A percentile compares a stretch with the other conserved stretches of the same genome.
These are phyloP conservation scores for Synergus laeviventris DNA, from an alignment of 2,888 invertebrate species.

Conservation along the genomic window DNA sequence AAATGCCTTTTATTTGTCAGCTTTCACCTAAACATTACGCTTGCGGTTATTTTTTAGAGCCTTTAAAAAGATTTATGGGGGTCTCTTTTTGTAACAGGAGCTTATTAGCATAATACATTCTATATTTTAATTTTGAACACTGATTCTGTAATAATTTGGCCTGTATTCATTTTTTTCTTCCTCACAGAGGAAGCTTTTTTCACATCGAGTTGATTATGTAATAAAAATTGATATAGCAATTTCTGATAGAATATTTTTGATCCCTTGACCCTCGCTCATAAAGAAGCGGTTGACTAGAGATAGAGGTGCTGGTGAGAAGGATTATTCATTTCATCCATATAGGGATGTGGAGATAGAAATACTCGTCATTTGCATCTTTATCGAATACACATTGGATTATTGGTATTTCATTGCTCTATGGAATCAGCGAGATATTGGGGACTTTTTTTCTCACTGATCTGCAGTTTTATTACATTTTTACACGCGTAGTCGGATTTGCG, in stretches of 20 bases:
- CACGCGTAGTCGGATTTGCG: slow-evolving; percentile 13
- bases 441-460: slow-evolving; percentile 3
- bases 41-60: background rate
- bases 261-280: background rate
- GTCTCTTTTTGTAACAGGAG: background rate
- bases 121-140: too few species aligned
- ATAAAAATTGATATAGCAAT: background rate
- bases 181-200: too few species aligned
- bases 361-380: slow-evolving; percentile 61
- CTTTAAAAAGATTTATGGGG: background rate
- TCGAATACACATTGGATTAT: slow-evolving; percentile 57
- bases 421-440: slow-evolving; percentile 33
- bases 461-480: slow-evolving; percentile 31
- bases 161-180: too few species aligned
- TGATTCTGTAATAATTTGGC: too few species aligned
- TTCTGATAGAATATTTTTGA: background rate
- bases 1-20: slow-evolving; percentile 20
- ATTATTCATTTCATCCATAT: background rate
- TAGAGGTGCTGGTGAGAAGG: background rate
- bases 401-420: slow-evolving; percentile 47
- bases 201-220: too few species aligned
- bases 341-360: background rate
- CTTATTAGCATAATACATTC: background rate
- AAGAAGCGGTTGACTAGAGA: background rate
- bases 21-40: background rate